Percentiles rank a stretch among this genome's conserved stretches.
Evolutionary conservation across 2,797 vertebrate species (phyloP).

Genomic region (Euthynnus affinis): DNA sequence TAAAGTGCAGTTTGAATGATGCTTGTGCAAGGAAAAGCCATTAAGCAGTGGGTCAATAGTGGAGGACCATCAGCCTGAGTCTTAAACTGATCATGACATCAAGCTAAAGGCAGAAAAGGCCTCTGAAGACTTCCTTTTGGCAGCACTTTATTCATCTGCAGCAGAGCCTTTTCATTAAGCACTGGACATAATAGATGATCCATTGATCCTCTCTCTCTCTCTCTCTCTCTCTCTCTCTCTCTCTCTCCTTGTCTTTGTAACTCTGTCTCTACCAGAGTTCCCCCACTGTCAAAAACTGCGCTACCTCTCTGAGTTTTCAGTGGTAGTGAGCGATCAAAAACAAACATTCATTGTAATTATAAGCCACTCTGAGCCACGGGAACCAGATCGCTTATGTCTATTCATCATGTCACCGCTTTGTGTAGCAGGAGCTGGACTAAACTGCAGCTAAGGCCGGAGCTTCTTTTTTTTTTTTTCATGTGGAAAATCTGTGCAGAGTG

Average conservation of each 20-base stretch:
- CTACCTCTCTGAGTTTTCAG: slow-evolving; percentile 56
- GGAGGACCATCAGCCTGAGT: slow-evolving; percentile 70
- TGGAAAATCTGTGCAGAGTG: background rate
- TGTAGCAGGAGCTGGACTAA: slow-evolving; percentile 49
- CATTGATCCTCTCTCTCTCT: slow-evolving; percentile 72
- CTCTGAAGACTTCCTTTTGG: slow-evolving; percentile 71
- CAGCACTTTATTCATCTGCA: slow-evolving; percentile 71
- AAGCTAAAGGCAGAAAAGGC: slow-evolving; percentile 63
- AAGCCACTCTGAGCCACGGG: slow-evolving; percentile 72
- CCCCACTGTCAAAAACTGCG: slow-evolving; percentile 52
- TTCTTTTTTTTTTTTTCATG: background rate
- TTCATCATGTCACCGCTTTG: slow-evolving; percentile 71
- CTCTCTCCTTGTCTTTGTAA: slow-evolving; percentile 33
- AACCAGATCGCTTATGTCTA: slow-evolving; percentile 65
- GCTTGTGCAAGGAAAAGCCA: slow-evolving; percentile 66
- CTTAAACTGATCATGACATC: slow-evolving; percentile 79
- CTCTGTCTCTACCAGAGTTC: slow-evolving; percentile 35
- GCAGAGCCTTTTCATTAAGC: slow-evolving; percentile 77
- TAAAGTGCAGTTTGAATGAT: slow-evolving; percentile 69
- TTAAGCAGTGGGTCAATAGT: slow-evolving; percentile 73
- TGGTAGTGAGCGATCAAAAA: slow-evolving; percentile 72
- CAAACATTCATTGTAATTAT: slow-evolving; percentile 82
- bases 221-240: slow-evolving; percentile 21
- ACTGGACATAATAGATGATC: slow-evolving; percentile 81
- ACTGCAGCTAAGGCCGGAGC: no score